Evolutionary conservation across 2,888 invertebrate species (phyloP), one percentile per base, ranked within the genome.

Genomic region (Orthosia cruda): DNA sequence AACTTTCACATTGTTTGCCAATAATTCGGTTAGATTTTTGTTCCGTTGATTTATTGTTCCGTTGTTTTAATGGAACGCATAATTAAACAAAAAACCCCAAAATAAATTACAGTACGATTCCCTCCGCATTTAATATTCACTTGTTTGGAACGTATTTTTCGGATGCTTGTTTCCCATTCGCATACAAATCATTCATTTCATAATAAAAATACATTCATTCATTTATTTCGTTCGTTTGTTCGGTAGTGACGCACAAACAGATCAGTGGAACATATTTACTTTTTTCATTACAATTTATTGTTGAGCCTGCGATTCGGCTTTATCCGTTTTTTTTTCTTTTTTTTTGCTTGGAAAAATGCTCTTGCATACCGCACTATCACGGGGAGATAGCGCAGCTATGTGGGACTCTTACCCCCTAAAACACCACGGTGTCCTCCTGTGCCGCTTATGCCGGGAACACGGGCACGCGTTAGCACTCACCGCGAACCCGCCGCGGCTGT

Each of bases 221-320:
- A 61, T 74, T 84, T 70, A 62, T 57, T 58, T 64, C 59, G 50
- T 74, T 73, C 57, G 23, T 45, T 58, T 71, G 80, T 81, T 64
- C 50, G 16, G 52, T 64, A 16, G 66, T 15, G 18, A 57, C 63
- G 61, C 13, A 57, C 71, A 85, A 75, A 84, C 75, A 74, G 59
- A 79, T 76, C 70, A 64, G 11, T 4, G 16, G 45, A 72, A 72
- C 63, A 62, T 85, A 71, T 85, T 85, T 86, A 71, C 84, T 77
- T 81, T 77, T 68, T 66, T 54, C 72, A 83, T 76, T 69, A 83
- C 71, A 76, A 76, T 86, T 74, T 82, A 72, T 74, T 68, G 66
- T 67, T 5, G 23, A 66, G 59, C 18, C 45, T 2, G 2, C 18
- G 62, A 64, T 65, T 72, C 54, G 7, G 55, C 67, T 83, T 61